Evolutionary conservation across 1,140 invertebrate species (phyloP), one percentile per base, ranked within the genome.

Genomic region (Caenorhabditis briggsae): DNA sequence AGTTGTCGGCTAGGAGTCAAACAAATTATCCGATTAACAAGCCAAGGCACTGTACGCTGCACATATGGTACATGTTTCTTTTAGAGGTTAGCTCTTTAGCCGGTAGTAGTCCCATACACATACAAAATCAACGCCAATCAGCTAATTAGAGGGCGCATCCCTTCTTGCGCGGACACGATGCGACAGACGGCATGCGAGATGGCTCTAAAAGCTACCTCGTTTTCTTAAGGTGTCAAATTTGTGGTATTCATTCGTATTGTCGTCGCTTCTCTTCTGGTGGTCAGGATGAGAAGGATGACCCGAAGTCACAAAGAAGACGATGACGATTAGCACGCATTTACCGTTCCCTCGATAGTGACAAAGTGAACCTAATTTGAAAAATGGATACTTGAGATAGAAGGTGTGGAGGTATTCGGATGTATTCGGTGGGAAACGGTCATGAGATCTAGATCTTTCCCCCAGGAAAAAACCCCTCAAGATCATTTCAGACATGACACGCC

Each of bases 51-150:
- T 59, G 82, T 25, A 58, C 48, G 55, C 82, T 18, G 58, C 58
- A 58, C 53, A 83, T 83, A 58, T 83, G 82, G 82, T 64, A 12
- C 58, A 20, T 83, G 14, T 25, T 23, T 53, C 25, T 12, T 58
- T 48, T 59, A 58, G 55, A 16, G 14, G 14, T 59, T 20, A 8
- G 11, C 33, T 83, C 82, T 83, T 48, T 48, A 59, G 82, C 82
- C 82, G 55, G 55, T 64, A 58, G 58, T 83, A 55, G 18, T 48
- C n/a, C 3, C 18, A 5, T 11, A 18, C 82, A 58, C 82, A 61
- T n/a, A 33, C 33, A 58, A 83, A 83, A 83, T 83, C 82, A 83
- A 59, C 58, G 82, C 82, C 82, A 83, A 83, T 83, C 82, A 59
- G 33, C 33, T 83, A 83, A 83, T 83, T 83, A 83, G 58, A 59